A percentile compares a stretch with the other conserved stretches of the same genome.
Conservation (phyloP, 2,113 vertebrate genomes). For the Dromaius novaehollandiae region DNA sequence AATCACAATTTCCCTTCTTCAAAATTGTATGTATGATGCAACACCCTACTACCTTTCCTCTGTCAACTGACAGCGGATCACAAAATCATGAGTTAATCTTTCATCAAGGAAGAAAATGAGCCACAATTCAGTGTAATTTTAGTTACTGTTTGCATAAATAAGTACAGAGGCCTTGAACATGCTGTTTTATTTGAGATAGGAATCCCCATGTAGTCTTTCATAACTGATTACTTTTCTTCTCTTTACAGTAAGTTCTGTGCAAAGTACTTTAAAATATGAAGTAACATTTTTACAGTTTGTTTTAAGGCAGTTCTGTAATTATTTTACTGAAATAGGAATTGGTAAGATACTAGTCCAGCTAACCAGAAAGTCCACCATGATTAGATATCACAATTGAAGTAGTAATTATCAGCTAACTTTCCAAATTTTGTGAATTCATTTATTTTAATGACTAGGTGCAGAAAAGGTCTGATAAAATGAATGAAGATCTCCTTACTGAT, state of each 20-base stretch:
- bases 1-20: background rate
- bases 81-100: background rate
- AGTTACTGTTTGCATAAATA: background rate
- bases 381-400: background rate
- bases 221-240: background rate
- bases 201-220: background rate
- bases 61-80: background rate
- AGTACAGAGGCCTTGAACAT: background rate
- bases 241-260: background rate
- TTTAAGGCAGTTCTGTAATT: background rate
- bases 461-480: constrained; percentile 75
- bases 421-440: background rate
- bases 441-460: constrained; percentile 71
- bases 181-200: background rate
- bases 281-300: background rate
- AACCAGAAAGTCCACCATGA: background rate
- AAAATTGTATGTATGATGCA: background rate
- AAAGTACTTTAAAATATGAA: background rate
- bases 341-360: background rate
- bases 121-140: background rate
- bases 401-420: background rate
- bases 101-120: background rate
- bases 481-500: constrained; percentile 77
- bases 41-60: background rate
- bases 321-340: background rate